These are phyloP conservation scores for Aphelinus atriplicis DNA, from an alignment of 1,140 invertebrate genomes.

Conservation along the genomic window DNA sequence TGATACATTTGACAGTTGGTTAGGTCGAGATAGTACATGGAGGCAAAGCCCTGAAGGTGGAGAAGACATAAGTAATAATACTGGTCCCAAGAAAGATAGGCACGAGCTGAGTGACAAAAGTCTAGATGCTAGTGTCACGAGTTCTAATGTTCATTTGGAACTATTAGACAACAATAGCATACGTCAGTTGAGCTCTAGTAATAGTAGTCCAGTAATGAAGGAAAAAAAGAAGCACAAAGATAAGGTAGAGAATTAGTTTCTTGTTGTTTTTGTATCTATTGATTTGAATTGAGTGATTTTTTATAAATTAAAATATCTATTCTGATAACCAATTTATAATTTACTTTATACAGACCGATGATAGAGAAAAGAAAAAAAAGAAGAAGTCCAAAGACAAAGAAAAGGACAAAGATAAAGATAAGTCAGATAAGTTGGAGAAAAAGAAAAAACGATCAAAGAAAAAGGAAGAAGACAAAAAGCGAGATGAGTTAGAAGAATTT, in stretches of 20 bases:
- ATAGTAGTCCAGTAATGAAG: constrained; percentile 64
- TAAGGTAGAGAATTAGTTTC: constrained; percentile 56
- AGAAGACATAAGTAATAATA: constrained; percentile 68
- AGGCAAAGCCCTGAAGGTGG: constrained; percentile 72
- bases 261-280: neutral
- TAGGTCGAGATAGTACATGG: constrained; percentile 66
- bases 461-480: constrained; percentile 62
- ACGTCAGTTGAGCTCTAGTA: constrained; percentile 62
- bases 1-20: constrained; percentile 70
- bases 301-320: too few species aligned
- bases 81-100: constrained; percentile 61
- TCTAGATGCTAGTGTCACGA: constrained; percentile 66
- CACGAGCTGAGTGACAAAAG: constrained; percentile 68
- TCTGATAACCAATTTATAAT: constrained; percentile 28
- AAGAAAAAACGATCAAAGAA: constrained; percentile 62
- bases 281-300: too few species aligned
- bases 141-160: constrained; percentile 69
- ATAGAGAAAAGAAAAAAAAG: constrained; percentile 68
- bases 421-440: constrained; percentile 55
- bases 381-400: constrained; percentile 64
- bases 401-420: constrained; percentile 65
- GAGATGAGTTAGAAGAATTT: constrained; percentile 75
- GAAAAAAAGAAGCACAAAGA: constrained; percentile 70
- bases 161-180: constrained; percentile 64
- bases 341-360: constrained; percentile 63